These are phyloP conservation scores for Prionailurus bengalensis DNA, from an alignment of 2,113 vertebrate genomes.

Conservation along the genomic window DNA sequence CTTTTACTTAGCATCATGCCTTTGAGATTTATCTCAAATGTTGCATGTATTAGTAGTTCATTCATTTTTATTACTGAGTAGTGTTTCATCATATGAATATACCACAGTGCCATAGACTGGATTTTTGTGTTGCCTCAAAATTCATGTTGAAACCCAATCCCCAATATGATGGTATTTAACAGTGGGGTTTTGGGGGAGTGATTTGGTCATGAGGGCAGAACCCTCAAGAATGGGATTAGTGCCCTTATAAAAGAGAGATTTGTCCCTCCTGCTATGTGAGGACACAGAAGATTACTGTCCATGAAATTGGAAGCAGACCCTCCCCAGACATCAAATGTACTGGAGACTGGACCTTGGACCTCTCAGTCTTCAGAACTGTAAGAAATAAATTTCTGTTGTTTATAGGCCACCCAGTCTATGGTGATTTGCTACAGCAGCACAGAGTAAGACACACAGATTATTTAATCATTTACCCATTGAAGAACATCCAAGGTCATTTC, in stretches of 20 bases:
- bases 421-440: background rate
- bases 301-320: background rate
- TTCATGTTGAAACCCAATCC: background rate
- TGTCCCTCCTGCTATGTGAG: background rate
- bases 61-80: background rate
- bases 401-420: background rate
- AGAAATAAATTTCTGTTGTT: background rate
- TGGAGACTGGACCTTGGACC: background rate
- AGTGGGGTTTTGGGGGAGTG: background rate
- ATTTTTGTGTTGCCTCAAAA: background rate
- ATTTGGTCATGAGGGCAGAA: background rate
- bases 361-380: no score
- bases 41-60: background rate
- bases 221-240: background rate
- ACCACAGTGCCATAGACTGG: background rate
- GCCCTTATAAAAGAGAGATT: background rate
- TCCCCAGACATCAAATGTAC: background rate
- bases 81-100: background rate
- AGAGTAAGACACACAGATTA: background rate
- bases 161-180: background rate
- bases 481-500: background rate
- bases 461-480: background rate
- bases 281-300: background rate
- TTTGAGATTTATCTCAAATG: background rate
- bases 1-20: background rate